These are phyloP conservation scores for Torymus aiolomorphi DNA, from an alignment of 2,888 invertebrate species.

Conservation along the genomic window DNA sequence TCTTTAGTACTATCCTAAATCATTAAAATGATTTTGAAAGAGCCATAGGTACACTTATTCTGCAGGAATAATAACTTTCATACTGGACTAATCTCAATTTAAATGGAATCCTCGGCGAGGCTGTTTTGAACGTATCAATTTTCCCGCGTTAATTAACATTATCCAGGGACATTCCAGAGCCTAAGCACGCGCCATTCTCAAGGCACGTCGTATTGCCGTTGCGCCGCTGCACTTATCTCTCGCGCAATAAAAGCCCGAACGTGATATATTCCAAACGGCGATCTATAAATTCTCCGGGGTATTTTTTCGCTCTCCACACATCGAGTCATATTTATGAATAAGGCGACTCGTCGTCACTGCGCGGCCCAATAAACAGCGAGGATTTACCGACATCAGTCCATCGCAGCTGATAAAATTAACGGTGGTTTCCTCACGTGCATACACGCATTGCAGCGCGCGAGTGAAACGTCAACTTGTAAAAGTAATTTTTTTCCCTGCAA, in stretches of 20 bases:
- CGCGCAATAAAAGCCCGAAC: constrained; percentile 26
- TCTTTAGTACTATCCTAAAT: too few relatives aligned
- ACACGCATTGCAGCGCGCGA: neutral
- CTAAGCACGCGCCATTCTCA: neutral
- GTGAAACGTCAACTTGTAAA: constrained; percentile 46
- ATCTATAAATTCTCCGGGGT: constrained; percentile 27
- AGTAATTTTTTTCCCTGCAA: constrained; percentile 14
- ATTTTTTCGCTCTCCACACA: constrained; percentile 16
- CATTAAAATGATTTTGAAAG: too few relatives aligned
- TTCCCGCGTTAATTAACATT: constrained; percentile 12
- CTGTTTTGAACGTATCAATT: constrained; percentile 29
- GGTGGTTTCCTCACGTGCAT: neutral
- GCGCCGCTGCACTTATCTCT: neutral
- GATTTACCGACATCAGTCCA: constrained; percentile 26
- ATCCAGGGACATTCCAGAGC: neutral
- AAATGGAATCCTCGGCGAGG: neutral
- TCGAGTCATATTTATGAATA: constrained; percentile 32
- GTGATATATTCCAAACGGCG: constrained; percentile 36
- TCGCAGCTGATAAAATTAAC: constrained; percentile 44
- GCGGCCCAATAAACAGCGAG: constrained; percentile 18
- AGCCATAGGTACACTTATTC: neutral
- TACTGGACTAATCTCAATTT: neutral
- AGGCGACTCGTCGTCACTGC: neutral
- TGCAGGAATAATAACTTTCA: neutral
- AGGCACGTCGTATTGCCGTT: too few relatives aligned